phyloP scores from a whole-genome alignment of 2,888 invertebrate genomes.

The Endotricha flammealis region DNA sequence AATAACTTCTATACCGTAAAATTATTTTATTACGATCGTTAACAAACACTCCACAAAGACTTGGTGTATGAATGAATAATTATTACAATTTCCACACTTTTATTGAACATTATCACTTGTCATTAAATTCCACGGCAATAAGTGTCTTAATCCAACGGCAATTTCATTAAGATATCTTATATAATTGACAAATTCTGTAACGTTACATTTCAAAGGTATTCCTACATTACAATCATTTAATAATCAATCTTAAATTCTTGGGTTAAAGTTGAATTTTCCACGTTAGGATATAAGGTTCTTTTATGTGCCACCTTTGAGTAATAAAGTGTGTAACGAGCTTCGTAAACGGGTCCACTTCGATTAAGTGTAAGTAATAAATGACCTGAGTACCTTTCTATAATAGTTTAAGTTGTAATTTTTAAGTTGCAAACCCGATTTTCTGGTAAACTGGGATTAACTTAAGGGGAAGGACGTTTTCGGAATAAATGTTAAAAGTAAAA shows the following conservation, averaged over 20 bases:
- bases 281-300: slow-evolving; percentile 20
- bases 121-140: slow-evolving; percentile 9
- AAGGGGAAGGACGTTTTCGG: too few relatives aligned
- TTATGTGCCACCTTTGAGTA: slow-evolving; percentile 25
- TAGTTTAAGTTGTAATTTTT: slow-evolving; percentile 11
- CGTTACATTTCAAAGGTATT: too few relatives aligned
- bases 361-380: slow-evolving; percentile 25
- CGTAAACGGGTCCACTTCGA: slow-evolving; percentile 25
- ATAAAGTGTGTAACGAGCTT: slow-evolving; percentile 24
- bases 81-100: background rate
- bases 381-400: slow-evolving; percentile 18
- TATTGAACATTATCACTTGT: slow-evolving; percentile 3
- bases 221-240: too few relatives aligned
- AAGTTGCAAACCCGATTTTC: slow-evolving; percentile 4
- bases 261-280: slow-evolving; percentile 19
- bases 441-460: background rate
- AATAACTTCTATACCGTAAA: background rate
- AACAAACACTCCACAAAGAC: slow-evolving; percentile 3
- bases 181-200: slow-evolving; percentile 18
- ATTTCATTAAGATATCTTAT: slow-evolving; percentile 25
- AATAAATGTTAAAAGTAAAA: too few relatives aligned
- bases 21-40: slow-evolving; percentile 1
- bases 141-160: slow-evolving; percentile 21
- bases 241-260: too few relatives aligned
- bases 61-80: background rate